Evolutionary conservation across 2,113 vertebrate species (phyloP).

Genomic region (Columba janthina): DNA sequence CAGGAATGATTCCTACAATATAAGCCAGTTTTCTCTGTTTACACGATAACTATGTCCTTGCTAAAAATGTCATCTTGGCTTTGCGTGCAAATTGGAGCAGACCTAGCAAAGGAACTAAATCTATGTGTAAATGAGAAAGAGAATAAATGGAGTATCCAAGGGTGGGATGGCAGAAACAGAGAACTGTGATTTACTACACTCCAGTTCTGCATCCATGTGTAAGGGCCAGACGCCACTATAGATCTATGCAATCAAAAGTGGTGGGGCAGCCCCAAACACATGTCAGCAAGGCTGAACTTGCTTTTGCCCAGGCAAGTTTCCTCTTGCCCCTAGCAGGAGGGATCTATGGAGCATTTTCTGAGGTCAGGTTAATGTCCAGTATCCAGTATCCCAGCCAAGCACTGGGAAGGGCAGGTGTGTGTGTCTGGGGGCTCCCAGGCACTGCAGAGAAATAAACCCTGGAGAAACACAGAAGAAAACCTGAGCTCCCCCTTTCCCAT

Average conservation of each 20-base stretch:
- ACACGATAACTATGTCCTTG: neutral
- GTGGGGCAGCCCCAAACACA: neutral
- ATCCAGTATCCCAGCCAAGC: neutral
- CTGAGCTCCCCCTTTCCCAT: neutral
- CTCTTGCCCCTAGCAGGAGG: neutral
- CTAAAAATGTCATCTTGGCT: neutral
- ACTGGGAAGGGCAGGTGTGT: neutral
- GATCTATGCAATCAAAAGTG: neutral
- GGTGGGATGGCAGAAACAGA: neutral
- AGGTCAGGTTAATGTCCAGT: neutral
- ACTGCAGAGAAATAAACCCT: neutral
- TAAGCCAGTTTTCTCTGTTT: neutral
- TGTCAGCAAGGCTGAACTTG: neutral
- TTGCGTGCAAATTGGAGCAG: neutral
- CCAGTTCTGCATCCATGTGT: fast-evolving
- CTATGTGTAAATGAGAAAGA: neutral
- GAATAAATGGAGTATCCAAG: neutral
- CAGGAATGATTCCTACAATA: neutral
- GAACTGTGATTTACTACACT: fast-evolving
- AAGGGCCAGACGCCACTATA: neutral
- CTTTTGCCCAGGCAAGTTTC: neutral
- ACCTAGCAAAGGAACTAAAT: neutral
- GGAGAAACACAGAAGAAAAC: neutral
- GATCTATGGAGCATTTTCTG: neutral
- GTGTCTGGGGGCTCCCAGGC: neutral